Conservation (phyloP, 2,797 vertebrate species). For the Oreochromis grahami region DNA sequence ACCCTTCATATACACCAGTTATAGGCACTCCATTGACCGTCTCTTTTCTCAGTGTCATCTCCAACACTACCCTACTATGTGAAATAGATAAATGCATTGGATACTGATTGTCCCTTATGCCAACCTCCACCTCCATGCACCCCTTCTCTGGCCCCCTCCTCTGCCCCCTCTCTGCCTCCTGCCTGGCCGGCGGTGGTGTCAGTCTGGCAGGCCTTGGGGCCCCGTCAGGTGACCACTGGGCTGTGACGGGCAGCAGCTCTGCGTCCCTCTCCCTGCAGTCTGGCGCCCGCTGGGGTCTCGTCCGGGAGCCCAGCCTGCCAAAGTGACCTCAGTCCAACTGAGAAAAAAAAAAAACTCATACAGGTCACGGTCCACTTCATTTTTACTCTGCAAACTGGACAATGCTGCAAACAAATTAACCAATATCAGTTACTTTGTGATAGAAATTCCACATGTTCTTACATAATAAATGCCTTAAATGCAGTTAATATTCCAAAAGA, state of each 20-base stretch:
- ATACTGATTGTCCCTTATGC: constrained; percentile 58
- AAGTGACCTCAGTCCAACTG: constrained; percentile 74
- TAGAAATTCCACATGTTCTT: background rate
- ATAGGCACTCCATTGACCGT: background rate
- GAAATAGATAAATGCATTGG: constrained; percentile 67
- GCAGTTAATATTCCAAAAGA: background rate
- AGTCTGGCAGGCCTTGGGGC: constrained; percentile 77
- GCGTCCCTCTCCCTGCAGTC: constrained; percentile 76
- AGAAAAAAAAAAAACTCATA: background rate
- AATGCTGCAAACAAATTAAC: background rate
- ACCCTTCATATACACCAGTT: background rate
- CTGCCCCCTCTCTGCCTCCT: constrained; percentile 56
- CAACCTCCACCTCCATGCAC: constrained; percentile 55
- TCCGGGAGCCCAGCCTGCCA: constrained; percentile 76
- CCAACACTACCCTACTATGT: background rate
- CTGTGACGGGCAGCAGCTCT: constrained; percentile 78
- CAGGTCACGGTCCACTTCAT: constrained; percentile 9
- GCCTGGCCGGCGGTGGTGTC: constrained; percentile 70
- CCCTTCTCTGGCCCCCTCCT: constrained; percentile 41
- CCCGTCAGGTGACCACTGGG: constrained; percentile 77
- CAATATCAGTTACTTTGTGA: background rate
- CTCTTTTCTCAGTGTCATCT: background rate
- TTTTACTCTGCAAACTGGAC: constrained; percentile 26
- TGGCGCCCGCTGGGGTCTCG: constrained; percentile 77
- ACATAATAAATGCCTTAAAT: background rate